Evolutionary conservation across 2,797 vertebrate genomes (phyloP), one percentile per base, ranked within the genome.

Genomic region (Helostoma temminkii): DNA sequence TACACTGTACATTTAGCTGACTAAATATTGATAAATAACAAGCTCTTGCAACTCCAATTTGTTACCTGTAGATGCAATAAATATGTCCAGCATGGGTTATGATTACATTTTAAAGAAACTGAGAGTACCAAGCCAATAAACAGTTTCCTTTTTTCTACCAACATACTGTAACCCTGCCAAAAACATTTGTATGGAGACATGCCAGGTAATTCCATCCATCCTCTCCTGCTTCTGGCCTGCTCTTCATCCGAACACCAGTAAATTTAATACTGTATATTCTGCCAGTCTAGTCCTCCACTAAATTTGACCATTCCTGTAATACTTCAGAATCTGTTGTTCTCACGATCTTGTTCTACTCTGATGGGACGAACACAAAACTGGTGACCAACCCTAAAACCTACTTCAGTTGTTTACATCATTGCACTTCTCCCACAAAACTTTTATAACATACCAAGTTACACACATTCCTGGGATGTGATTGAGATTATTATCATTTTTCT

Each of bases 51-150:
- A 59, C 24, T 54, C 58, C 68, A 61, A 68, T 41, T 58, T 61
- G 63, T 78, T 80, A 69, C 53, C 69, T 85, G 86, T 87, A 65
- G 84, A 80, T 81, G 78, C 66, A 85, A 87, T 87, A 87, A 90
- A 91, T 92, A 86, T 82, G 82, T 69, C 72, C 66, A 41, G 74
- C 73, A 64, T 57, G 57, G 71, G 80, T 84, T 86, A 79, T 84
- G 83, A 89, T 90, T 89, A 89, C 88, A 91, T 89, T 91, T 86
- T 63, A 80, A 75, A 82, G 78, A 78, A 82, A 86, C 71, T 78
- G 71, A 71, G 62, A 85, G 72, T 79, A 88, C 66, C 21, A 80
- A 73, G 80, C 84, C 80, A 90, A 91, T 90, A 93, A 91, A 91
- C 89, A 87, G 57, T 75, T 81, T 83, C 43, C 60, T 63, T 71